Conservation (phyloP, 2,113 vertebrate genomes). For the Columbina picui region DNA sequence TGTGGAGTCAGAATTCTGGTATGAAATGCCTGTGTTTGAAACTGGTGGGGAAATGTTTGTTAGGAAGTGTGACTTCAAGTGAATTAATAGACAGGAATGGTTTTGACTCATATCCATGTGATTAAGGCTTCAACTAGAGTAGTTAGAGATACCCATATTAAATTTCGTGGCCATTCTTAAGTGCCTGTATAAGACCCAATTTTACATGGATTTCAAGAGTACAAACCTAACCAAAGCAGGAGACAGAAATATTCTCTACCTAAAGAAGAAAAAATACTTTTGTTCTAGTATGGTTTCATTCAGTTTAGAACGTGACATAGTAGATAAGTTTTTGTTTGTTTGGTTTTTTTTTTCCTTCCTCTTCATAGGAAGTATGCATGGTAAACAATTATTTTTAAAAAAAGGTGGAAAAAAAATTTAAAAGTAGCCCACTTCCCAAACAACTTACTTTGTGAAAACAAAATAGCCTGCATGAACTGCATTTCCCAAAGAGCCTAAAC, state of each 20-base stretch:
- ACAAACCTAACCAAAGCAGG: neutral
- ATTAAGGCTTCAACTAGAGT: neutral
- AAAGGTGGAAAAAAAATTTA: neutral
- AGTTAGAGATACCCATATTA: neutral
- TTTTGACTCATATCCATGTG: neutral
- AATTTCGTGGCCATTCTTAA: neutral
- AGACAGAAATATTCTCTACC: neutral
- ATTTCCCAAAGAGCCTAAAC: neutral
- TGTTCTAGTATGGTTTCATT: neutral
- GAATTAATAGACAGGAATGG: neutral
- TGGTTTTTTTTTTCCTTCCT: too few species aligned
- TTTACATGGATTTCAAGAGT: neutral
- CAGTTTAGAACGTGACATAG: neutral
- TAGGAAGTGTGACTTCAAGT: neutral
- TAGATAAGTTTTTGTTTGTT: neutral
- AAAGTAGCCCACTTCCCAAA: neutral
- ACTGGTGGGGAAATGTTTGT: neutral
- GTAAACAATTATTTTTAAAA: neutral
- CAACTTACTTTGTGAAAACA: neutral
- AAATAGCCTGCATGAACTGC: neutral
- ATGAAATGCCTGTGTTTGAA: neutral
- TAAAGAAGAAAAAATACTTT: neutral
- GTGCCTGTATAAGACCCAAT: neutral
- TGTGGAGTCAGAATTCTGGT: neutral
- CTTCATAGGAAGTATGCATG: too few species aligned